Percentiles rank a stretch among this genome's conserved stretches.
Evolutionary conservation across 1,140 invertebrate species (phyloP).

Genomic region (Heliconius himera): DNA sequence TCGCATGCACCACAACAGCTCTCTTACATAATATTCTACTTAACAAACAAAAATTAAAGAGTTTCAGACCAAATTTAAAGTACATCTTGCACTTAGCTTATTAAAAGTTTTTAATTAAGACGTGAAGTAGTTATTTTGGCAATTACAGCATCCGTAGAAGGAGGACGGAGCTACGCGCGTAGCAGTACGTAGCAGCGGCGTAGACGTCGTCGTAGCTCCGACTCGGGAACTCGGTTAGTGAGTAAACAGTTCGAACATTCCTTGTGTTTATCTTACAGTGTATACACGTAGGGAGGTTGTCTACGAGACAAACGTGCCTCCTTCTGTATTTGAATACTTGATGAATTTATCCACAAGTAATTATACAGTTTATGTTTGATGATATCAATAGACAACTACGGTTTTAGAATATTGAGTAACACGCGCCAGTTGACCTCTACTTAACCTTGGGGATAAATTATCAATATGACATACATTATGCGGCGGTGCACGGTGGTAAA

Average conservation of each 20-base stretch:
- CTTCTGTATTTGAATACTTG: constrained; percentile 20
- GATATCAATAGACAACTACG: neutral
- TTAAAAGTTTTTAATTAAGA: neutral
- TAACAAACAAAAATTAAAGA: neutral
- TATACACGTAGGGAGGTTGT: neutral
- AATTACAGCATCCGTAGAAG: neutral
- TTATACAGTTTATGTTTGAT: constrained; percentile 14
- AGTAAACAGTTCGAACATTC: constrained; percentile 1
- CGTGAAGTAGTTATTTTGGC: neutral
- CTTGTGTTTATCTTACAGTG: constrained; percentile 1
- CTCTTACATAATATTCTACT: neutral
- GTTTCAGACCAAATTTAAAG: neutral
- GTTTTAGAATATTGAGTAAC: neutral
- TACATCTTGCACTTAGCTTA: neutral
- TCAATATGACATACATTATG: too few relatives aligned
- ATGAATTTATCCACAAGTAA: constrained; percentile 16
- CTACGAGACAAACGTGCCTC: neutral
- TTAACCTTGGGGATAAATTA: neutral
- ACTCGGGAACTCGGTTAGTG: neutral
- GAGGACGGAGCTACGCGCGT: too few relatives aligned
- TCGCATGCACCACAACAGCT: neutral
- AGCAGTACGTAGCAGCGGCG: neutral
- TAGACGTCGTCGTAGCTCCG: neutral
- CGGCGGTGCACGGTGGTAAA: too few relatives aligned
- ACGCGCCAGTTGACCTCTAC: neutral